phyloP scores from a whole-genome alignment of 1,140 invertebrate genomes.

The Caerostris darwini region DNA sequence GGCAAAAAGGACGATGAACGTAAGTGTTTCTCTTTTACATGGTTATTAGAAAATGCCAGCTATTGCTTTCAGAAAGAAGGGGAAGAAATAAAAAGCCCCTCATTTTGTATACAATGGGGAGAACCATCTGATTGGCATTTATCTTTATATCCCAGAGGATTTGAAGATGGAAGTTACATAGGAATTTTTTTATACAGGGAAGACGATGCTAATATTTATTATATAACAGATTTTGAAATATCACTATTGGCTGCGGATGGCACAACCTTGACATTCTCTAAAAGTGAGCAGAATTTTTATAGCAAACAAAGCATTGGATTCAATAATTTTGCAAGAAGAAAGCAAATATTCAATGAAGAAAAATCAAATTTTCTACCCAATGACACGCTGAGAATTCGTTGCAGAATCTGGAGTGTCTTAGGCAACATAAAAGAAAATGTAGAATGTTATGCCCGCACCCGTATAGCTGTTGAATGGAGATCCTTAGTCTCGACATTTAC shows the following conservation, averaged over 20 bases:
- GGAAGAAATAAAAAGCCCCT: not conserved
- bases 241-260: not conserved
- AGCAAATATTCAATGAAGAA: not conserved
- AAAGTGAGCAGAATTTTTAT: too few relatives aligned
- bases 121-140: not conserved
- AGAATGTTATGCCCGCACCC: not conserved
- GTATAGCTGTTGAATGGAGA: not conserved
- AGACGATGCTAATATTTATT: not conserved
- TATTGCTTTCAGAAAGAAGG: not conserved
- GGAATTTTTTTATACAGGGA: not conserved
- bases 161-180: too few relatives aligned
- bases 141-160: not conserved
- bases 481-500: not conserved
- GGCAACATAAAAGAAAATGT: not conserved
- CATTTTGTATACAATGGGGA: not conserved
- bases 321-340: not conserved
- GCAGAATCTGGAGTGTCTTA: not conserved
- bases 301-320: not conserved
- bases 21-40: not conserved
- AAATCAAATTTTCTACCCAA: not conserved
- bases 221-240: not conserved
- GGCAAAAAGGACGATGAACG: not conserved
- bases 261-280: not conserved
- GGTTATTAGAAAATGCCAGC: slow-evolving; percentile 23
- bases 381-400: not conserved